phyloP scores from a whole-genome alignment of 2,113 vertebrate genomes.

The Mirounga angustirostris region DNA sequence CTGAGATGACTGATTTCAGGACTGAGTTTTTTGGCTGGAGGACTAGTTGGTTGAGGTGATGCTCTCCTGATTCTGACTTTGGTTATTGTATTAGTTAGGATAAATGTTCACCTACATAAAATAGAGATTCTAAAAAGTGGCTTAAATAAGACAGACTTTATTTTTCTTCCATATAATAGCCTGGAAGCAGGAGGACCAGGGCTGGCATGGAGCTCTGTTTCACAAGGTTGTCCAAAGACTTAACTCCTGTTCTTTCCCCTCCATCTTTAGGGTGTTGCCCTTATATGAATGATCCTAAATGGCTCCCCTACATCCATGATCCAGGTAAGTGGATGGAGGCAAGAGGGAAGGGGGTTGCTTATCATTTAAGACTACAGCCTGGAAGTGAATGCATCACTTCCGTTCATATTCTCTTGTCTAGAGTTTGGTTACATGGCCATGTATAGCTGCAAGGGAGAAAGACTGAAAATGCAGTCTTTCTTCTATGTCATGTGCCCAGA shows the following conservation, averaged over 20 bases:
- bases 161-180: background rate
- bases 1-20: background rate
- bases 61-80: background rate
- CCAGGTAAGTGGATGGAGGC: background rate
- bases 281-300: background rate
- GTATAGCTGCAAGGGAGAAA: background rate
- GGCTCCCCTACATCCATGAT: background rate
- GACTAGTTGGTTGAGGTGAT: background rate
- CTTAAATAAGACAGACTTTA: background rate
- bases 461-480: background rate
- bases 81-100: background rate
- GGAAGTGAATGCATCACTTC: background rate
- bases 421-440: background rate
- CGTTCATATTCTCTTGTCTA: background rate
- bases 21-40: background rate
- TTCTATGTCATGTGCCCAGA: background rate
- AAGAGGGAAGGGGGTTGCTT: background rate
- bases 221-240: background rate
- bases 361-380: background rate
- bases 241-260: background rate
- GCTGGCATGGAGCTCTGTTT: background rate
- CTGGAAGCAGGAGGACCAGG: background rate
- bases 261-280: background rate
- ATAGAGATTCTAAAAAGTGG: background rate
- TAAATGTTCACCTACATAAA: background rate